Percentiles rank a stretch among this genome's conserved stretches.
Evolutionary conservation across 1,140 invertebrate genomes (phyloP).

Genomic region (Drosophila sproati): DNA sequence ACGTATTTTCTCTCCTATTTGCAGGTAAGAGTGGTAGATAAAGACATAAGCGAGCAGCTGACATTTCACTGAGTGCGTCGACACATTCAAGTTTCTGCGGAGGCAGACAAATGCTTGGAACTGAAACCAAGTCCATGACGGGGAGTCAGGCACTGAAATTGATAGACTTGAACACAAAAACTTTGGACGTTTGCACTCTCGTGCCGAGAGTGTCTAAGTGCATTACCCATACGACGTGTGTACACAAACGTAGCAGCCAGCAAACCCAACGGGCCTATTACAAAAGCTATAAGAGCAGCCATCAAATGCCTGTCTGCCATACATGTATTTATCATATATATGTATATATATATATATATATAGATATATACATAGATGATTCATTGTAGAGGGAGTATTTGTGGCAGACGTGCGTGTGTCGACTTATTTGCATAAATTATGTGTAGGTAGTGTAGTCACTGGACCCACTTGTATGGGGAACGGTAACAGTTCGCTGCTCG

Average conservation of each 20-base stretch:
- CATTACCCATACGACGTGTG: constrained; percentile 57
- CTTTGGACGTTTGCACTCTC: constrained; percentile 40
- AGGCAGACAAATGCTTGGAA: constrained; percentile 42
- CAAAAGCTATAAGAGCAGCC: constrained; percentile 43
- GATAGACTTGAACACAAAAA: constrained; percentile 62
- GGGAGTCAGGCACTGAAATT: constrained; percentile 49
- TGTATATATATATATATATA: too few species aligned
- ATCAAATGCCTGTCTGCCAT: constrained; percentile 68
- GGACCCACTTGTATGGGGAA: not conserved
- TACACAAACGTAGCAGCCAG: constrained; percentile 19
- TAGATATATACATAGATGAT: too few species aligned
- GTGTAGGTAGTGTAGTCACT: constrained; percentile 3
- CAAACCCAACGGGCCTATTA: constrained; percentile 65
- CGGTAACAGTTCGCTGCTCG: too few species aligned
- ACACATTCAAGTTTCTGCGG: not conserved
- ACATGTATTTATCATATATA: constrained; percentile 21
- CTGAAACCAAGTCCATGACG: constrained; percentile 23
- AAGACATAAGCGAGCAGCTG: not conserved
- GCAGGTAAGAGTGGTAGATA: constrained; percentile 43
- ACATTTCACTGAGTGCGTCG: constrained; percentile 2
- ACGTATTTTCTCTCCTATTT: constrained; percentile 7
- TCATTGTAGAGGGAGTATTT: constrained; percentile 8
- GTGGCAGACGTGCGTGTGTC: constrained; percentile 43
- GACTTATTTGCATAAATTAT: constrained; percentile 77
- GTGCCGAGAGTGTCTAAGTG: constrained; percentile 39